phyloP scores from a whole-genome alignment of 2,113 vertebrate species.

The Corvus cornix region DNA sequence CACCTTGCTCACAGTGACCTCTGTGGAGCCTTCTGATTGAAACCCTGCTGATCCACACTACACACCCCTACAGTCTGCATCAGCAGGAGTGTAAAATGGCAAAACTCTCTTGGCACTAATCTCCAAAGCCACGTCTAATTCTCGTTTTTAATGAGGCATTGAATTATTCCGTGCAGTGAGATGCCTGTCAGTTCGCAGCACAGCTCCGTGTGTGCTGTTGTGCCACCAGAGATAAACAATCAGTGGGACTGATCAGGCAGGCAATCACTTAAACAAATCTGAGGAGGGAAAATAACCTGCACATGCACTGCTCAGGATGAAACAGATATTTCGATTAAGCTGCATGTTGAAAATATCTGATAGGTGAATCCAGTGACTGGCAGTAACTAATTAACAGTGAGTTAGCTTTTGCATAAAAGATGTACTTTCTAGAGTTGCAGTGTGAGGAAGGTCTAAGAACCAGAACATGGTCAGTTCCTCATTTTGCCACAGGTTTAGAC shows the following conservation, averaged over 20 bases:
- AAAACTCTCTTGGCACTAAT: constrained; percentile 14
- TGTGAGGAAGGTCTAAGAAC: neutral
- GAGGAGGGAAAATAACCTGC: neutral
- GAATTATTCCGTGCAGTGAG: constrained; percentile 50
- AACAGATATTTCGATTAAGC: constrained; percentile 28
- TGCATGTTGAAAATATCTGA: constrained; percentile 7
- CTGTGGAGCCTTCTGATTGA: neutral
- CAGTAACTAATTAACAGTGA: neutral
- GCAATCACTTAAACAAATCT: constrained; percentile 66
- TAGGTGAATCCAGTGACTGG: neutral
- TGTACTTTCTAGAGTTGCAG: neutral
- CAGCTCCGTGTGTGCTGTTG: neutral
- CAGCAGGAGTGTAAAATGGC: neutral
- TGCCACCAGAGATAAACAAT: constrained; percentile 60
- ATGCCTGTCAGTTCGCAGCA: neutral
- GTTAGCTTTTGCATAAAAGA: neutral
- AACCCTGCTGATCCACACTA: neutral
- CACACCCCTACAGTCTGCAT: neutral
- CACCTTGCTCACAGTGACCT: neutral
- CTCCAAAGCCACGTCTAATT: constrained; percentile 39
- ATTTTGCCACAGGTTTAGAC: neutral
- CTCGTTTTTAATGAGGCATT: constrained; percentile 53
- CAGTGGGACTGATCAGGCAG: constrained; percentile 52
- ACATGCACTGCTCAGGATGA: constrained; percentile 9
- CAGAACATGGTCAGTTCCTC: neutral